Percentiles rank a stretch among this genome's conserved stretches.
These are phyloP conservation scores for Triops longicaudatus DNA, from an alignment of 1,140 invertebrate species.

Conservation along the genomic window DNA sequence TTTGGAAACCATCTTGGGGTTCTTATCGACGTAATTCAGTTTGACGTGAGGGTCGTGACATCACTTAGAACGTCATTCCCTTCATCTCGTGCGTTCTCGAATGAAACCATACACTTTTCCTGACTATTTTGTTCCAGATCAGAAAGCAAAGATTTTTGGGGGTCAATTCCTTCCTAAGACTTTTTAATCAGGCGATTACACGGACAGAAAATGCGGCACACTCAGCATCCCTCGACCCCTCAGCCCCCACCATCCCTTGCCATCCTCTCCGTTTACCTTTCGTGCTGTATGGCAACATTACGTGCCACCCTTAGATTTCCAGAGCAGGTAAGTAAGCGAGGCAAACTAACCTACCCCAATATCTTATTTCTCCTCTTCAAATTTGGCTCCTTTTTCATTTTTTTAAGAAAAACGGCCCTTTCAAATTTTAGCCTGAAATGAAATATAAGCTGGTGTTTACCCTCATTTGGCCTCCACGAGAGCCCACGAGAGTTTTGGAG, in stretches of 20 bases:
- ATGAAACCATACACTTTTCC: not conserved
- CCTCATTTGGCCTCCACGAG: constrained; percentile 1
- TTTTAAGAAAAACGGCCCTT: not conserved
- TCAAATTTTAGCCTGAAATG: not conserved
- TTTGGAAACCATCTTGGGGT: not conserved
- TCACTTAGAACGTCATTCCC: not conserved
- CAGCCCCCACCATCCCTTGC: not conserved
- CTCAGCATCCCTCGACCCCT: not conserved
- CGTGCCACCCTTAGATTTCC: not conserved
- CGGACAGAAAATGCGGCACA: not conserved
- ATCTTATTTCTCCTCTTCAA: not conserved
- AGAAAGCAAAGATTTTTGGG: constrained; percentile 2
- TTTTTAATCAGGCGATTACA: constrained; percentile 6
- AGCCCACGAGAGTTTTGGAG: not conserved
- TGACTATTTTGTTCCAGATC: not conserved
- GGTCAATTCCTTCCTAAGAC: not conserved
- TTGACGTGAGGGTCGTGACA: constrained; percentile 10
- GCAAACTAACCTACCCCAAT: not conserved
- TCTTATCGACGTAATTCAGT: not conserved
- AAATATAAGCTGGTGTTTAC: constrained; percentile 3
- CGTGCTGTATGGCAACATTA: not conserved
- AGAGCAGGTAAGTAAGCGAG: not conserved
- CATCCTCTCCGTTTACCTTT: no score
- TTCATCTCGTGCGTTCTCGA: not conserved
- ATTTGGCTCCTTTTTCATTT: not conserved